Evolutionary conservation across 2,888 invertebrate genomes (phyloP), one percentile per base, ranked within the genome.

Genomic region (Fragum sueziense): DNA sequence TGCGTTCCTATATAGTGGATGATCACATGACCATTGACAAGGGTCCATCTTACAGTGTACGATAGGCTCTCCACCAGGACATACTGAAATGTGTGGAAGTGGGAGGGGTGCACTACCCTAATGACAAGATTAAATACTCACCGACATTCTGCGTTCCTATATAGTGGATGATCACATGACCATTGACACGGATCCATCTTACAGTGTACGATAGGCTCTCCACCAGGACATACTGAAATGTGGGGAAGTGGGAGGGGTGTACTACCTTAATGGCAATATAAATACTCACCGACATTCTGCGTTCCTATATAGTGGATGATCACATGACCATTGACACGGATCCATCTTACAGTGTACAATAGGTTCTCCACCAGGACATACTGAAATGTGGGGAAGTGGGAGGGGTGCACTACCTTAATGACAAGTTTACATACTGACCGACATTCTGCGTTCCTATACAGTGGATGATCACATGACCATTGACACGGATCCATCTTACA

Each of bases 1-100:
- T 1, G 57, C 76, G 17, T 68, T 47, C 54, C 51, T 74, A 67
- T 76, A 80, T 25, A 74, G 79, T 2, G 76, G 74, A 62, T 84
- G 84, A 6, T 67, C 33, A 61, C 84, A 84, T 14, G 84, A 76
- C 84, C 80, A 84, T 31, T 79, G 80, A 31, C 84, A 84, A 0
- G 79, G 73, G 41, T 84, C 78, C 17, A 84, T 71, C 31, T 72
- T 72, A 62, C 84, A 84, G 6, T 80, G 78, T 51, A 84, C 84
- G 20, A 80, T 71, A 0, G 65, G 54, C 22, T 84, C 76, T 0
- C 84, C 80, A 22, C 80, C 76, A 1, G 84, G 84, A 74, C 84
- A 84, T 2, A 79, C 84, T 84, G 74, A 31, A 74, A 52, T 17
- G 41, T 57, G n/a, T n/a, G n/a, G n/a, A n/a, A n/a, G n/a, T n/a